Evolutionary conservation across 2,888 invertebrate genomes (phyloP).

Genomic region (Nomada hirtipes): DNA sequence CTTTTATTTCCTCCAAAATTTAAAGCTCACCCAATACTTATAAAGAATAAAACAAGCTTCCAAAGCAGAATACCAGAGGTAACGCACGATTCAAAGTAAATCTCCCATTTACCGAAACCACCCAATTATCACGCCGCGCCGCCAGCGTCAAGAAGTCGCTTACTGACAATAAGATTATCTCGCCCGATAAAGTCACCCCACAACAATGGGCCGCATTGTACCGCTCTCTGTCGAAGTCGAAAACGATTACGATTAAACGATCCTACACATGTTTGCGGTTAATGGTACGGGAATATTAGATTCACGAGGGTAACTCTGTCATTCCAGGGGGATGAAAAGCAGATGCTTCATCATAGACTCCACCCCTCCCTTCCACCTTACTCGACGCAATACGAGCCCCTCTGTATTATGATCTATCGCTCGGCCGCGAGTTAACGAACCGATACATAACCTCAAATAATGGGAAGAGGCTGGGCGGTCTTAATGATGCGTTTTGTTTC

Average conservation of each 20-base stretch:
- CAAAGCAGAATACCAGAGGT: too few relatives aligned
- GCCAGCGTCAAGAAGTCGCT: conserved; percentile 23
- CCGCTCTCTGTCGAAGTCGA: not conserved
- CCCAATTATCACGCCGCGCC: conserved; percentile 16
- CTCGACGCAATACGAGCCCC: not conserved
- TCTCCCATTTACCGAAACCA: too few relatives aligned
- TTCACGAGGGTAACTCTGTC: conserved; percentile 57
- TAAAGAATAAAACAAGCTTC: too few relatives aligned
- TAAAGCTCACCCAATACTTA: too few relatives aligned
- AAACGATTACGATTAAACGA: conserved; percentile 66
- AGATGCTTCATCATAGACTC: conserved; percentile 44
- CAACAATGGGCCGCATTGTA: conserved; percentile 8
- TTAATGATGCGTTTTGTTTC: conserved; percentile 46
- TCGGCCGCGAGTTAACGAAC: conserved; percentile 66
- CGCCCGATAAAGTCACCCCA: conserved; percentile 28
- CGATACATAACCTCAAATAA: conserved; percentile 68
- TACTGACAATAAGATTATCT: conserved; percentile 33
- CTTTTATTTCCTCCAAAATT: too few relatives aligned
- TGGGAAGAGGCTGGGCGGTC: conserved; percentile 49
- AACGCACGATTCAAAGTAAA: too few relatives aligned
- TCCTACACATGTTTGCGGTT: conserved; percentile 76
- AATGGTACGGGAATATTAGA: conserved; percentile 79
- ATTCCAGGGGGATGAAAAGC: conserved; percentile 48
- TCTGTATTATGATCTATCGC: conserved; percentile 62
- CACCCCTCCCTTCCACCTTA: not conserved